Conservation (phyloP, 1,140 invertebrate genomes). For the Drosophila yakuba region DNA sequence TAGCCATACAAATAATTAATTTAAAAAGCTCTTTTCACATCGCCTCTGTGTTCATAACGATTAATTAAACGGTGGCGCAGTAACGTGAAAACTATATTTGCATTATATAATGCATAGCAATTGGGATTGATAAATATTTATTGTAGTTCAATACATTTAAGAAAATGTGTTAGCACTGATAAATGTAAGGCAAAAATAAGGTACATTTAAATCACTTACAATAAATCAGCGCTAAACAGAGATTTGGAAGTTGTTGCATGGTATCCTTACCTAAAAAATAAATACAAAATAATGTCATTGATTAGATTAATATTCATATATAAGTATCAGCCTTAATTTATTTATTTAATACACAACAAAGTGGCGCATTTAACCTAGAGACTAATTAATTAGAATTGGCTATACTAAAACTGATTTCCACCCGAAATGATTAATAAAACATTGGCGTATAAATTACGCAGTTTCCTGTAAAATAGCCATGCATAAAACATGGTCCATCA, state of each 20-base stretch:
- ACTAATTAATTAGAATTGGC: conserved; percentile 2
- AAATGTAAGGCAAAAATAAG: too few relatives aligned
- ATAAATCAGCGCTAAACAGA: too few relatives aligned
- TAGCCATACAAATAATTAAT: conserved; percentile 27
- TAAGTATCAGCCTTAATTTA: neutral
- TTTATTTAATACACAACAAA: neutral
- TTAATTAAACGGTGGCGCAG: neutral
- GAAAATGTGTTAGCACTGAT: too few relatives aligned
- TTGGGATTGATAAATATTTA: neutral
- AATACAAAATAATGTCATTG: neutral
- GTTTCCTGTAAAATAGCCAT: conserved; percentile 1
- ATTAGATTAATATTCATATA: neutral
- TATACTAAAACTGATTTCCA: neutral
- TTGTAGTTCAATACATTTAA: neutral
- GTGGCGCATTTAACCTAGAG: neutral
- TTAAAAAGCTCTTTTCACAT: conserved; percentile 4
- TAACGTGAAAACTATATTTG: neutral
- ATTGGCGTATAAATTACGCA: neutral
- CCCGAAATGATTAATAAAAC: neutral
- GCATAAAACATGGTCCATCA: conserved; percentile 10
- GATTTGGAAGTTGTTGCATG: too few relatives aligned
- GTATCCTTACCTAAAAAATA: neutral
- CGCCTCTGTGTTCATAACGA: neutral
- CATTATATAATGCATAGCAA: neutral
- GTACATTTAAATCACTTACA: too few relatives aligned